These are phyloP conservation scores for Ellobius talpinus DNA, from an alignment of 2,113 vertebrate genomes.

Conservation along the genomic window DNA sequence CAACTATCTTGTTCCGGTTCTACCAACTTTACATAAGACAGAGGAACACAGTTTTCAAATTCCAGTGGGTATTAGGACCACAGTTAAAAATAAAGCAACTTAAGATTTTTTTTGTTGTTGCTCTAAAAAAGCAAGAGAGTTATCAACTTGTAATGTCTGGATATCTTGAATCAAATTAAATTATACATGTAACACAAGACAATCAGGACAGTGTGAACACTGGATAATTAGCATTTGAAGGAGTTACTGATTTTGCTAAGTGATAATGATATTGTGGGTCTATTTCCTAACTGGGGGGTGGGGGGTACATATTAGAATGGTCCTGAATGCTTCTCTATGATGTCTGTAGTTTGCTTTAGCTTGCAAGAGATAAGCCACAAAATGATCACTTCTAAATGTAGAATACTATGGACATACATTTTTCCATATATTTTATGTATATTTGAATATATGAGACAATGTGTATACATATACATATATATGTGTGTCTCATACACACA, in stretches of 20 bases:
- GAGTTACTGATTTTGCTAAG: background rate
- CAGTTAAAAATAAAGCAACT: background rate
- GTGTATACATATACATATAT: background rate
- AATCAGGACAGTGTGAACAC: background rate
- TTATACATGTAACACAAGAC: background rate
- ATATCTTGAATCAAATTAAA: constrained; percentile 46
- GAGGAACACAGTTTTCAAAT: background rate
- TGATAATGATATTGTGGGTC: background rate
- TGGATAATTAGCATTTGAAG: background rate
- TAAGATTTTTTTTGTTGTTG: background rate
- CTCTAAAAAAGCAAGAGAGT: background rate
- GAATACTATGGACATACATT: background rate
- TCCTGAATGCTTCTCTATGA: background rate
- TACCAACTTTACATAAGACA: background rate
- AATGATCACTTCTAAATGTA: background rate
- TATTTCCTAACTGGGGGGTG: background rate
- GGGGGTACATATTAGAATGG: background rate
- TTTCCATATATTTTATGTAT: background rate
- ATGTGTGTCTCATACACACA: background rate
- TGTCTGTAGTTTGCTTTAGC: constrained; percentile 33
- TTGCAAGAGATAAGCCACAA: background rate
- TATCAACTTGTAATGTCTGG: background rate
- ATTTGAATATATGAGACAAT: background rate
- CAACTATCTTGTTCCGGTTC: background rate
- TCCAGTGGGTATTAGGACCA: background rate